Base-by-base conservation (phyloP, 2,888 invertebrate species). In the Tanypteryx hageni region DNA sequence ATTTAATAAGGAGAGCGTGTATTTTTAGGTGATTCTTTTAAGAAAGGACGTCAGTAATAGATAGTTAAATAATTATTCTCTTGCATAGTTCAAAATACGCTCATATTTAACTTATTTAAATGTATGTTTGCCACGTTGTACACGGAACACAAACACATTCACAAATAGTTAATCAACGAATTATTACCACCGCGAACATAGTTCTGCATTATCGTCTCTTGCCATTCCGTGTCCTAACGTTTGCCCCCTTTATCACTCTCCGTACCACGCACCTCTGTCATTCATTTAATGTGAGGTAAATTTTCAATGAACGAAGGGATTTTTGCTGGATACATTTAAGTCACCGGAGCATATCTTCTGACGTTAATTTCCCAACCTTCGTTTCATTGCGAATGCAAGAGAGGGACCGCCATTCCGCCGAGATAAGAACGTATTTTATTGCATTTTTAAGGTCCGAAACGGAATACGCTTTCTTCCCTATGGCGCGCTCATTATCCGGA, bases 361-460 rank as follows among this genome's bases (percentile, higher is more conserved):
- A 76, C 76, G 22, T 76, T 76, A 76, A 76, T 76, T 76, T 76
- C 27, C 27, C 68, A 10, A 13, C 68, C 76, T 13, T 27, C 76
- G 27, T 27, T 76, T 27, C 27, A 13, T 44, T 44, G 44, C 44
- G 44, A 44, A 44, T 3, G 44, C 68, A 16, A 22, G 9, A 68
- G 68, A 11, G 22, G 22, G 76, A 27, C 22, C 76, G 76, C 27
- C 76, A 76, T 27, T 76, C 27, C 76, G 8, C 16, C n/a, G 18
- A 18, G 76, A 76, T 76, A 76, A 76, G 27, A 27, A 27, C 76
- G 27, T 76, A 22, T 76, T 76, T 76, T 76, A 76, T 27, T 22
- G 27, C 76, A 76, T 76, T 76, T 76, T 76, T 76, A 76, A 76
- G 76, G 76, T 13, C 76, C 27, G 22, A 27, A 76, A 76, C 27